Base-by-base conservation (phyloP, 1,140 invertebrate genomes). In the Atta colombica region DNA sequence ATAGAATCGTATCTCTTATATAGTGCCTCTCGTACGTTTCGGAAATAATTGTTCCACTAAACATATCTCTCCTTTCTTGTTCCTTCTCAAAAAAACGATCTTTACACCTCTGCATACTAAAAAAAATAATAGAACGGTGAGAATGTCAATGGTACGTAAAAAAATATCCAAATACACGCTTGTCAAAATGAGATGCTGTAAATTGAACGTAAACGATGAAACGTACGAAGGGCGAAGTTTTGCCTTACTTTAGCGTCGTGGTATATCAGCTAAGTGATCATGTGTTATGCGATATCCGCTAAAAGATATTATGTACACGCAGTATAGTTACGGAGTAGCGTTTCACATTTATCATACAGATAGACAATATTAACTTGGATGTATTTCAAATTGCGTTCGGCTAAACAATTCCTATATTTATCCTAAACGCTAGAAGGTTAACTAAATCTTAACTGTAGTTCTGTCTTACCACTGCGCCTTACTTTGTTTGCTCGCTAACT, bases 281-380 rank as follows among this genome's bases (percentile, higher is more conserved):
- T 82, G 75, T 86, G 80, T 82, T 91, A 88, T 66, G 85, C 55
- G 74, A 88, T 71, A 61, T 55, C 65, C 72, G 75, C 81, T 91
- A 91, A 89, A 89, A 91, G 85, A 53, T 82, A 55, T 90, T 71
- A 65, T 89, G 90, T 88, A 92, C 85, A 92, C 85, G 90, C 87
- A 92, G 21, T 92, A 91, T 84, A 91, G 31, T 92, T 92, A 91
- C 87, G 78, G 81, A 90, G 85, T 92, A 91, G 87, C 86, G 84
- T 91, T 58, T 68, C 87, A 92, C 89, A 91, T 92, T 91, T 88
- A 92, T 91, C 87, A 63, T 91, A 91, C 85, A 86, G 85, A 90
- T 91, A 92, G 87, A 91, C 66, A 89, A 89, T 92, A 90, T 86
- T 91, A 88, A 87, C 81, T 78, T 90, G 77, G 51, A 85, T 88